These are phyloP conservation scores for Seriola aureovittata DNA, from an alignment of 2,113 vertebrate genomes.

Conservation along the genomic window DNA sequence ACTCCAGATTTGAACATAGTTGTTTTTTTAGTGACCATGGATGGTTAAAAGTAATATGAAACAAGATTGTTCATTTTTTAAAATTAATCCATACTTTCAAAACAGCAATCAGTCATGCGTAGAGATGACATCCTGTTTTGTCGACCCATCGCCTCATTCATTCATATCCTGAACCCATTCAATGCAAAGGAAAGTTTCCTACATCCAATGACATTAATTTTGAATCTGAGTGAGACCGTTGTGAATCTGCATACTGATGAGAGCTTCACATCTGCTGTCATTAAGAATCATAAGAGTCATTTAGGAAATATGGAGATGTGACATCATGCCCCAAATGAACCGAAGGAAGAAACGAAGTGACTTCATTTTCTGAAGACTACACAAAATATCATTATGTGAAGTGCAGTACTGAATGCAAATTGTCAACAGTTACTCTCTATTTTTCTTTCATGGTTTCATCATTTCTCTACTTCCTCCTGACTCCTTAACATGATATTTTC, in stretches of 20 bases:
- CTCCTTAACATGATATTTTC: neutral
- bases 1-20: too few relatives aligned
- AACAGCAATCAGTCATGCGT: too few relatives aligned
- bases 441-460: neutral
- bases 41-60: too few relatives aligned
- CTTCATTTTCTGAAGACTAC: neutral
- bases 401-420: neutral
- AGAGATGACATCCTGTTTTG: too few relatives aligned
- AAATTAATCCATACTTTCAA: too few relatives aligned
- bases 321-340: neutral
- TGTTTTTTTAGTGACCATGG: too few relatives aligned
- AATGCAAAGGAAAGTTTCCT: too few relatives aligned
- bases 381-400: neutral
- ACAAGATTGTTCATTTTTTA: too few relatives aligned
- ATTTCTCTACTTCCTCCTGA: neutral
- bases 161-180: neutral
- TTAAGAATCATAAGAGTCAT: neutral
- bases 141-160: neutral
- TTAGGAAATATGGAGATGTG: neutral
- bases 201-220: too few relatives aligned
- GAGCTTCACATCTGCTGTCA: neutral
- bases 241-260: too few relatives aligned
- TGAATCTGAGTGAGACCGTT: too few relatives aligned
- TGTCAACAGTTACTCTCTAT: too few relatives aligned
- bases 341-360: neutral